Evolutionary conservation across 2,797 vertebrate species (phyloP).

Genomic region (Catostomus latipinnis): DNA sequence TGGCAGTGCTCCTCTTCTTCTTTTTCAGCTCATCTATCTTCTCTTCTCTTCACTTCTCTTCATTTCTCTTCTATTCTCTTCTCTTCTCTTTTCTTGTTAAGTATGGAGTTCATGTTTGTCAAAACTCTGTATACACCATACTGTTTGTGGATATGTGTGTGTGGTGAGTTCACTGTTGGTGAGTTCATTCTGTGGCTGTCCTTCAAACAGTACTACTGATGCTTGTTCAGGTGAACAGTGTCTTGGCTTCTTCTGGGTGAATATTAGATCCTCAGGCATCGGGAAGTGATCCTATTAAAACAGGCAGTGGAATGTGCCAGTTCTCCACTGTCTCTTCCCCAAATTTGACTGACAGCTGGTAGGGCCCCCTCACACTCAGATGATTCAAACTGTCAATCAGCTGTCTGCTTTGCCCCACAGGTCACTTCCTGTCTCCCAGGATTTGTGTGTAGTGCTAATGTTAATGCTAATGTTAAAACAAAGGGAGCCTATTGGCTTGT

Average conservation of each 20-base stretch:
- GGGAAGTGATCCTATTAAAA: conserved; percentile 65
- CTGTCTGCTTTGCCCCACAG: conserved; percentile 59
- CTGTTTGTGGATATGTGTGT: conserved; percentile 22
- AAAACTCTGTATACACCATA: background rate
- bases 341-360: conserved; percentile 62
- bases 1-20: no score
- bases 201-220: conserved; percentile 55
- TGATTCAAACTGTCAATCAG: conserved; percentile 61
- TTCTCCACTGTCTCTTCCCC: conserved; percentile 35
- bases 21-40: no score
- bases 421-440: conserved; percentile 61
- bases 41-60: no score
- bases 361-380: conserved; percentile 53
- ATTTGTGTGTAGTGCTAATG: conserved; percentile 58
- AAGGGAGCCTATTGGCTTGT: conserved; percentile 56
- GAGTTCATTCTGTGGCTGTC: conserved; percentile 56
- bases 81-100: background rate
- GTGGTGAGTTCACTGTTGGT: conserved; percentile 46
- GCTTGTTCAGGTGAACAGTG: conserved; percentile 60
- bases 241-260: conserved; percentile 55
- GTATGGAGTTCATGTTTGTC: background rate
- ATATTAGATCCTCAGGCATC: conserved; percentile 59
- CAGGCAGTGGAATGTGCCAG: conserved; percentile 58
- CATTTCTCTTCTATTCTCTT: no score
- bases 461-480: conserved; percentile 60